Conservation (phyloP, 2,797 vertebrate species). For the Microctenopoma steveboyesi region DNA sequence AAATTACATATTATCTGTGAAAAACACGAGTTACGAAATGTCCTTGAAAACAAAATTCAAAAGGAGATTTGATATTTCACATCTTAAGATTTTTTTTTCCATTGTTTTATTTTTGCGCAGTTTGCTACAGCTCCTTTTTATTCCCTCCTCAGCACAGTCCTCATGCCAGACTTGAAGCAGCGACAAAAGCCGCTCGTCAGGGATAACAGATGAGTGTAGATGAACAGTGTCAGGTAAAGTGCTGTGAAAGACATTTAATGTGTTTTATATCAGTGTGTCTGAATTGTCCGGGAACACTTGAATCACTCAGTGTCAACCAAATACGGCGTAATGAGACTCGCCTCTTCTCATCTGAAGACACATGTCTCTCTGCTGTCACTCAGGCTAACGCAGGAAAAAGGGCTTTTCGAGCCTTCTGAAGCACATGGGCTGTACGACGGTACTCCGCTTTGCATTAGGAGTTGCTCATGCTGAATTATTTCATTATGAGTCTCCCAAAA, state of each 20-base stretch:
- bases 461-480: constrained; percentile 74
- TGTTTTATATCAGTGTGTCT: constrained; percentile 87
- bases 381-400: constrained; percentile 73
- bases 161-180: constrained; percentile 71
- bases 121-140: constrained; percentile 59
- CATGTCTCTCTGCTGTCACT: constrained; percentile 84
- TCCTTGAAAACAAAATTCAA: constrained; percentile 28
- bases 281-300: constrained; percentile 85
- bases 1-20: constrained; percentile 8
- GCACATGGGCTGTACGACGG: constrained; percentile 66
- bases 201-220: constrained; percentile 82
- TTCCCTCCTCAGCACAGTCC: constrained; percentile 52
- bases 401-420: constrained; percentile 75
- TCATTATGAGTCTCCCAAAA: constrained; percentile 62
- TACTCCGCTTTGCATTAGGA: constrained; percentile 65
- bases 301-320: constrained; percentile 87
- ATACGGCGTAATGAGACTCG: constrained; percentile 84
- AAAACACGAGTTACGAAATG: constrained; percentile 14
- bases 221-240: constrained; percentile 87
- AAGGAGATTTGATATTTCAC: constrained; percentile 39
- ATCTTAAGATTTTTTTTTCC: constrained; percentile 52
- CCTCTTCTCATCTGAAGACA: constrained; percentile 83
- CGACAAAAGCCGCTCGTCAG: constrained; percentile 70
- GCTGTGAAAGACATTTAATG: constrained; percentile 86
- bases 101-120: constrained; percentile 59